Evolutionary conservation across 1,140 invertebrate species (phyloP), one percentile per base, ranked within the genome.

Genomic region (Wiebesia pumilae): DNA sequence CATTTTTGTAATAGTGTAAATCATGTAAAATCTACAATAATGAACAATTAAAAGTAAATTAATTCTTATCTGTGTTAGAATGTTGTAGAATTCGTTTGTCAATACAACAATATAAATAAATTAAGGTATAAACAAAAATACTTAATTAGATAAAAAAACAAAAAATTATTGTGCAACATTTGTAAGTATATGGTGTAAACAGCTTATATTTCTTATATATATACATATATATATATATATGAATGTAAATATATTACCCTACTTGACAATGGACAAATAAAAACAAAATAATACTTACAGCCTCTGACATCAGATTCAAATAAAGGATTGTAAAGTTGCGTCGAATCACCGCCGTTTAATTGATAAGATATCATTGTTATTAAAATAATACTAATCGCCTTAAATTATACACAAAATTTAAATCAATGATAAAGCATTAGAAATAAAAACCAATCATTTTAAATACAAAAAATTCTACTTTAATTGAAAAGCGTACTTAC

Each of bases 241-340:
- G n/a, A n/a, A n/a, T n/a, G n/a, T n/a, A n/a, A n/a, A n/a, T n/a
- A n/a, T 54, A 16, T 16, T 54, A 54, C 14, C 10, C 14, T 16
- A 16, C 9, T 16, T 54, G 19, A 54, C 19, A 54, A 47, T 47
- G 4, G n/a, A n/a, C n/a, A n/a, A 65, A n/a, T n/a, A 65, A 65
- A 30, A 27, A 21, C 40, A 75, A 51, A 47, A 51, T 30, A 47
- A 0, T 85, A 95, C 96, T 96, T 94, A 97, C 96, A 97, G 84
- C 92, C 93, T 91, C 96, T 94, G 30, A 97, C 94, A 94, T 98
- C 97, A 54, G 97, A 96, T 93, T 98, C 97, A 93, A 98, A 98
- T 40, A 98, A 93, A 0, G 97, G 97, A 90, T 97, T 97, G 93
- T 97, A 98, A 24, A 98, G 93, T 90, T 98, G 97, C 0, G 96